phyloP scores from a whole-genome alignment of 1,140 invertebrate genomes.

The Maconellicoccus hirsutus region DNA sequence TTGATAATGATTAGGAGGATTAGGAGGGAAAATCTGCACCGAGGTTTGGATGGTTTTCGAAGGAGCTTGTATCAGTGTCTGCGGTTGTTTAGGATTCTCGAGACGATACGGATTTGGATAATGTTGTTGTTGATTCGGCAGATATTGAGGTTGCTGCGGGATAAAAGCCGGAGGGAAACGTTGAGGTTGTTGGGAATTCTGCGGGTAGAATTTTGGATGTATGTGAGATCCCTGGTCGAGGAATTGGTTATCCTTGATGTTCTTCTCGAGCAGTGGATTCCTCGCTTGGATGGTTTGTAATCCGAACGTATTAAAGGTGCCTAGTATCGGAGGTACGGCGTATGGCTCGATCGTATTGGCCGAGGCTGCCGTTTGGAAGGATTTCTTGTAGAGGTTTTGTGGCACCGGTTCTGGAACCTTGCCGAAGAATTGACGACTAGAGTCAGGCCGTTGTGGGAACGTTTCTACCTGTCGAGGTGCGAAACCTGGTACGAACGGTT shows the following conservation, averaged over 20 bases:
- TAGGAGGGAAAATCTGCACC: not conserved
- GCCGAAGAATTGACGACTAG: slow-evolving; percentile 18
- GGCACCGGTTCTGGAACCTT: not conserved
- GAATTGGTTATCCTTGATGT: slow-evolving; percentile 23
- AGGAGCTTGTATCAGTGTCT: not conserved
- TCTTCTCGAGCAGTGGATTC: slow-evolving; percentile 26
- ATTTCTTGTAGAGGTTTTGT: not conserved
- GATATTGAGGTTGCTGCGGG: not conserved
- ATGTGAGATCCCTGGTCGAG: slow-evolving; percentile 6
- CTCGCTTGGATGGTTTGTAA: slow-evolving; percentile 36
- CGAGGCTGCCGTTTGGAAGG: slow-evolving; percentile 18
- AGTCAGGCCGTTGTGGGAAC: not conserved
- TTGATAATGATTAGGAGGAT: not conserved
- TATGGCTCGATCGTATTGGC: slow-evolving; percentile 31
- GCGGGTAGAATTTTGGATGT: not conserved
- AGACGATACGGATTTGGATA: not conserved
- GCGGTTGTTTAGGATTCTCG: not conserved
- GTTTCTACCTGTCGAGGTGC: slow-evolving; percentile 9
- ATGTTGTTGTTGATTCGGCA: not conserved
- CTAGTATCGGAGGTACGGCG: slow-evolving; percentile 38
- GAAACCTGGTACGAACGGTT: slow-evolving; percentile 23
- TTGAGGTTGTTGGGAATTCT: not conserved
- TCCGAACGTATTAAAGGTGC: slow-evolving; percentile 38
- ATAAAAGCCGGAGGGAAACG: not conserved
- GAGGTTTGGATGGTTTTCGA: not conserved